phyloP scores from a whole-genome alignment of 1,140 invertebrate species.

The Melanaphis sacchari region DNA sequence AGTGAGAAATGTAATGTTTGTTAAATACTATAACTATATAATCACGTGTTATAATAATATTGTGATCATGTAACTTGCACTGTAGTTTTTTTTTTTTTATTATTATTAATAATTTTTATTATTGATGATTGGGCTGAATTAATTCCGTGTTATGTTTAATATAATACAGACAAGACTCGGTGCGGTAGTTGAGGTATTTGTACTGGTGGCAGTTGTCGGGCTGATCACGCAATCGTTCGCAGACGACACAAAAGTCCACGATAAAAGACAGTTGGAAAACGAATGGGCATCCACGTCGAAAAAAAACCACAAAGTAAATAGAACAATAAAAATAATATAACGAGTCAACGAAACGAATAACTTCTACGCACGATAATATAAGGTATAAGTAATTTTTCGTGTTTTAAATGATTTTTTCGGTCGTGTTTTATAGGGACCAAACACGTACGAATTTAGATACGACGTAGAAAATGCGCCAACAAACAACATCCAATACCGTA shows the following conservation, averaged over 20 bases:
- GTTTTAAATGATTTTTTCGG: neutral
- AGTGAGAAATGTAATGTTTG: neutral
- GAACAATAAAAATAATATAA: neutral
- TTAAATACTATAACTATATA: neutral
- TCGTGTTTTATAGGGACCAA: slow-evolving; percentile 65
- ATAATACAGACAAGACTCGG: neutral
- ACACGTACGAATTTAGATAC: slow-evolving; percentile 75
- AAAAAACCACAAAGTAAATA: slow-evolving; percentile 61
- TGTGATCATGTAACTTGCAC: neutral
- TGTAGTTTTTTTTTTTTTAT: neutral
- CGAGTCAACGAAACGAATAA: neutral
- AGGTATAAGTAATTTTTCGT: neutral
- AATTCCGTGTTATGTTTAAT: neutral
- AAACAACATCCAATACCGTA: slow-evolving; percentile 72
- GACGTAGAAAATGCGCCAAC: slow-evolving; percentile 70
- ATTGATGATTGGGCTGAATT: neutral
- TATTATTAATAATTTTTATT: neutral
- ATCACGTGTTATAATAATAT: neutral
- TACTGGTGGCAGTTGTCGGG: neutral
- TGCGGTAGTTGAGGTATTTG: neutral
- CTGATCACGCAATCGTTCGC: neutral
- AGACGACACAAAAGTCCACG: neutral
- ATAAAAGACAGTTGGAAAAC: slow-evolving; percentile 59
- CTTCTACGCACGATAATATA: neutral
- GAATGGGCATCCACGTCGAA: slow-evolving; percentile 63